Evolutionary conservation across 2,888 invertebrate species (phyloP).

Genomic region (Actias luna): DNA sequence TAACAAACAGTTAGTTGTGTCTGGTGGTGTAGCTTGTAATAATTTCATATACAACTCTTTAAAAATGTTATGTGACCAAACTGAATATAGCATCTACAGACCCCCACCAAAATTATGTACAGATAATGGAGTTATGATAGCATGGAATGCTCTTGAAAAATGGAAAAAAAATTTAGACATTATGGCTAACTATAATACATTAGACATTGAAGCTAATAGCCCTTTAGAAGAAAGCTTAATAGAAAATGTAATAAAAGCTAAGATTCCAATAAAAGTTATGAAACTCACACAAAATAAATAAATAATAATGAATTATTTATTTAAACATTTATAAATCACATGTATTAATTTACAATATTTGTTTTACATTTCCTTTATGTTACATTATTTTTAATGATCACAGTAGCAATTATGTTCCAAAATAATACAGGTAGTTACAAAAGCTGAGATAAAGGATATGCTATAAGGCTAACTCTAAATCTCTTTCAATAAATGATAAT

Average conservation of each 20-base stretch:
- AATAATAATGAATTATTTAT: not conserved
- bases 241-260: slow-evolving; percentile 77
- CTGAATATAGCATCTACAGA: slow-evolving; percentile 85
- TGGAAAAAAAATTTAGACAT: slow-evolving; percentile 80
- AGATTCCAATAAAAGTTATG: slow-evolving; percentile 71
- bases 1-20: slow-evolving; percentile 87
- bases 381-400: not conserved
- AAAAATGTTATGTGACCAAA: slow-evolving; percentile 84
- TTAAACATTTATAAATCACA: too few species aligned
- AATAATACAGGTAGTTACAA: not conserved
- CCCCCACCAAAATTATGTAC: slow-evolving; percentile 94
- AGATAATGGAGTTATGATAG: slow-evolving; percentile 99
- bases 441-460: not conserved
- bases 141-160: slow-evolving; percentile 98
- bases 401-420: not conserved
- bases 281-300: slow-evolving; percentile 51
- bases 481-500: too few species aligned
- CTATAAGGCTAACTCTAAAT: too few species aligned
- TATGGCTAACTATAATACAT: slow-evolving; percentile 80
- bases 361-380: not conserved
- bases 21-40: slow-evolving; percentile 98
- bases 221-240: slow-evolving; percentile 85
- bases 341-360: too few species aligned
- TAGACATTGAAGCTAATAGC: slow-evolving; percentile 84
- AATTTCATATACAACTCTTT: slow-evolving; percentile 88